Evolutionary conservation across 2,888 invertebrate genomes (phyloP).

Genomic region (Lymantria dispar): DNA sequence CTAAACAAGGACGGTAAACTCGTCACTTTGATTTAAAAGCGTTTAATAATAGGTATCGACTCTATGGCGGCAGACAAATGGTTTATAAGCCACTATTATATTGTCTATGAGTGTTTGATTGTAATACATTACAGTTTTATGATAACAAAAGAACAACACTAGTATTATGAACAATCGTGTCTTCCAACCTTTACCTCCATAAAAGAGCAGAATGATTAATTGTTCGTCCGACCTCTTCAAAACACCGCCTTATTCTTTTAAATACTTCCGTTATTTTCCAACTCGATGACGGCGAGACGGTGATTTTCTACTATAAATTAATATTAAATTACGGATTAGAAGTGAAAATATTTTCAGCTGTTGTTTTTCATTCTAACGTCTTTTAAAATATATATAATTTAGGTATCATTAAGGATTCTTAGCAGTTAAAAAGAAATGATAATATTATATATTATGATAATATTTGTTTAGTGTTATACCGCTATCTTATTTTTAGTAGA

Average conservation of each 20-base stretch:
- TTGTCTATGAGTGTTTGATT: slow-evolving; percentile 35
- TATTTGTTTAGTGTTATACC: too few relatives aligned
- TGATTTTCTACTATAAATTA: slow-evolving; percentile 74
- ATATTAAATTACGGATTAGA: slow-evolving; percentile 71
- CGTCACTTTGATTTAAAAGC: slow-evolving; percentile 51
- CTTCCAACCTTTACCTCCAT: slow-evolving; percentile 74
- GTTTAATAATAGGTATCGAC: slow-evolving; percentile 35
- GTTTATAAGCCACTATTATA: slow-evolving; percentile 47
- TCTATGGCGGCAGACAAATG: slow-evolving; percentile 34
- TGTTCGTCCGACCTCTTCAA: slow-evolving; percentile 79
- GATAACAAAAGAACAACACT: slow-evolving; percentile 65
- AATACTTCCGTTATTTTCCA: slow-evolving; percentile 81
- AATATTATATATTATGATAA: too few relatives aligned
- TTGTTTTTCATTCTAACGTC: slow-evolving; percentile 29
- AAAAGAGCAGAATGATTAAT: slow-evolving; percentile 79
- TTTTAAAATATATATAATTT: background rate
- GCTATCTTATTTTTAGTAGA: too few relatives aligned
- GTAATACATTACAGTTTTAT: slow-evolving; percentile 48
- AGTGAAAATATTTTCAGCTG: slow-evolving; percentile 54
- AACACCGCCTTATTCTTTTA: slow-evolving; percentile 79
- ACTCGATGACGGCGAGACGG: slow-evolving; percentile 74
- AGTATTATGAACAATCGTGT: slow-evolving; percentile 73
- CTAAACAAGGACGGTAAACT: slow-evolving; percentile 59
- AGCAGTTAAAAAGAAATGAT: background rate
- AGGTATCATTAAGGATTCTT: background rate